Base-by-base conservation (phyloP, 2,113 vertebrate genomes). In the Lophius piscatorius region DNA sequence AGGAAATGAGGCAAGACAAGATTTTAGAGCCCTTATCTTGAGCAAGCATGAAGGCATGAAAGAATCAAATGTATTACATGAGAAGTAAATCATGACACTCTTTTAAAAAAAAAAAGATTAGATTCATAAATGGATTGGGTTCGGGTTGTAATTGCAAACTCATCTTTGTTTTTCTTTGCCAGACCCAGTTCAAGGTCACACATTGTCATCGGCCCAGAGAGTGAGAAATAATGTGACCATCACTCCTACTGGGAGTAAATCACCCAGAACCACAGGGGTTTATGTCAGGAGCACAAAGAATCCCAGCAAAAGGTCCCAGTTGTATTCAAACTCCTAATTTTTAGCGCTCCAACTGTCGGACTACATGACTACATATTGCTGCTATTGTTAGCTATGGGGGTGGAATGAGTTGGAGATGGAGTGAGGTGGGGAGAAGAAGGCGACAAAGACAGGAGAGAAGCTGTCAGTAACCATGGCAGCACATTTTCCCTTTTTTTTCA, bases 381-480 rank as follows among this genome's bases (percentile, higher is more conserved):
- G 69, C 48, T 29, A 40, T 71, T 29, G 3, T 55, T 80, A 42
- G 21, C 66, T 45, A 55, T n/a, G 44, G 42, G 20, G 47, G 1
- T 59, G 18, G 39, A 34, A 36, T 38, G 36, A 28, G 66, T 56
- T 36, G 31, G 42, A 61, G 63, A 54, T 41, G 42, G 71, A 70
- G 33, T 23, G 65, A 49, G 33, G 38, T 40, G 7, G 36, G 23
- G 45, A 18, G 46, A 54, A 41, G n/a, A n/a, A n/a, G n/a, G n/a
- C n/a, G n/a, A n/a, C n/a, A n/a, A 50, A 54, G 51, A 70, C 33
- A 74, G 44, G 68, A 77, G 62, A 66, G 54, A 52, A 54, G 69
- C 70, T 68, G 63, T 38, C 78, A 47, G 90, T 92, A 90, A 86
- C 91, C 84, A 90, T 84, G 85, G 88, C 66, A 87, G 87, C 89